Conservation (phyloP, 2,797 vertebrate species). For the Carcharodon carcharias region DNA sequence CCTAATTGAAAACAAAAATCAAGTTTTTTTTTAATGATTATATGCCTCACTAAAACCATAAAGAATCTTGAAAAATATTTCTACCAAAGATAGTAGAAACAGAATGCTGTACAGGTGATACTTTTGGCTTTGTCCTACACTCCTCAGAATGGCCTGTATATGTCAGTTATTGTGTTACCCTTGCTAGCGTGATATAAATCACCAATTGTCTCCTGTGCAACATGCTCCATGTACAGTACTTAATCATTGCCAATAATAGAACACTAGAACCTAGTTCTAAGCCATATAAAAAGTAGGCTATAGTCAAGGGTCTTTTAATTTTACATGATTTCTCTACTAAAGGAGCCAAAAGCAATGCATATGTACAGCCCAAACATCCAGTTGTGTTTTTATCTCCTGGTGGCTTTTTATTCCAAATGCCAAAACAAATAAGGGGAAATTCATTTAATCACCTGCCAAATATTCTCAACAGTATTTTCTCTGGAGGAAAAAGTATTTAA, state of each 20-base stretch:
- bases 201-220: background rate
- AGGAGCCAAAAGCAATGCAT: background rate
- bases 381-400: background rate
- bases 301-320: background rate
- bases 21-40: background rate
- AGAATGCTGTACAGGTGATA: background rate
- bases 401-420: background rate
- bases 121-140: background rate
- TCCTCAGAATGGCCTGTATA: background rate
- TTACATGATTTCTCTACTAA: background rate
- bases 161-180: background rate
- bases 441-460: background rate
- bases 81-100: background rate
- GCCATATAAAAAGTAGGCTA: background rate
- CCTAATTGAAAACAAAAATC: background rate
- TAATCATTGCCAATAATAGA: constrained; percentile 21
- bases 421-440: background rate
- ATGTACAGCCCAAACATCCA: background rate
- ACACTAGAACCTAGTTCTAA: background rate
- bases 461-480: too few species aligned
- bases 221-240: background rate
- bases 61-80: background rate
- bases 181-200: constrained; percentile 20
- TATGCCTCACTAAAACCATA: background rate
- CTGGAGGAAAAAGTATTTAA: background rate